phyloP scores from a whole-genome alignment of 2,113 vertebrate species.

The Zosterops lateralis region DNA sequence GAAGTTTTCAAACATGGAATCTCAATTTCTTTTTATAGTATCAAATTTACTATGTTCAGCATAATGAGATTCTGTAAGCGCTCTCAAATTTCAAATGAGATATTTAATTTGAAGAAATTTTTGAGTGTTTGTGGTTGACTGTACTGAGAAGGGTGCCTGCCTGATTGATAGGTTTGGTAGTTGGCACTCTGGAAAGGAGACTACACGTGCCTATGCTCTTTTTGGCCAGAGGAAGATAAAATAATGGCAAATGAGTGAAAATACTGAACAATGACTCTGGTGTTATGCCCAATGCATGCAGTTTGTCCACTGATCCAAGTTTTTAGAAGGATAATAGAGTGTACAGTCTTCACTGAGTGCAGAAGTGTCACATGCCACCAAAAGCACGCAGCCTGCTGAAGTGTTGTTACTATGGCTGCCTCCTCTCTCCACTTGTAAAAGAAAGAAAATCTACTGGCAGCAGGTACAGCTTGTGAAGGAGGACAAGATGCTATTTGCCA shows the following conservation, averaged over 20 bases:
- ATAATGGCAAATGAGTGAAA: neutral
- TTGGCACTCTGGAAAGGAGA: neutral
- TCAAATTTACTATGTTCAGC: neutral
- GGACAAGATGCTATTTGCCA: neutral
- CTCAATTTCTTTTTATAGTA: neutral
- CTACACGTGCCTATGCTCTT: neutral
- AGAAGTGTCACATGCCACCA: neutral
- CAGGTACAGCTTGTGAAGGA: neutral
- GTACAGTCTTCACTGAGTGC: neutral
- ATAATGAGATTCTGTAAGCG: neutral
- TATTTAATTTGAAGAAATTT: neutral
- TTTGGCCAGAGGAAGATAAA: neutral
- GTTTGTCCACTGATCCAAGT: neutral
- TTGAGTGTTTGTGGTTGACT: neutral
- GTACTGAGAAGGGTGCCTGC: neutral
- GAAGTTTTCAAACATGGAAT: neutral
- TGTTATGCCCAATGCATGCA: neutral
- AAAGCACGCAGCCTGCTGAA: neutral
- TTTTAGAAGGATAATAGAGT: neutral
- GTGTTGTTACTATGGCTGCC: rapidly evolving
- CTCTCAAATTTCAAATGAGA: neutral
- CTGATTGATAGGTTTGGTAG: neutral
- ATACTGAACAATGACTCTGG: neutral
- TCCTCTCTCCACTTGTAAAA: neutral
- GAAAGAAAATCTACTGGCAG: neutral